Evolutionary conservation across 2,888 invertebrate species (phyloP).

Genomic region (Leucophora obtusa): DNA sequence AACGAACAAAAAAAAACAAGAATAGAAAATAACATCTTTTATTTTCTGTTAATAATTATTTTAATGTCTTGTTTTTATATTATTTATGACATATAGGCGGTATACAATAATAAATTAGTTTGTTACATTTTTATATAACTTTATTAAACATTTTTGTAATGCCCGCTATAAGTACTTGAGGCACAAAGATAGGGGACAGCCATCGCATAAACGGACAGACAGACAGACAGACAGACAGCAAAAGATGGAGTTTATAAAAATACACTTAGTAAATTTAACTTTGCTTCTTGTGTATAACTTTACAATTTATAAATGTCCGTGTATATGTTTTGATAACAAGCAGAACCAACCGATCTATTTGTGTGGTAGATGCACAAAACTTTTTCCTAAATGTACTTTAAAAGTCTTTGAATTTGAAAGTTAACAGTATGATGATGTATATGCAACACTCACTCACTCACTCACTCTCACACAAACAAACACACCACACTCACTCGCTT

Average conservation of each 20-base stretch:
- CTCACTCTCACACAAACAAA: too few relatives aligned
- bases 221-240: background rate
- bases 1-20: too few relatives aligned
- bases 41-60: constrained; percentile 60
- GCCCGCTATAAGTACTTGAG: background rate
- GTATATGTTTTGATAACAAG: constrained; percentile 22
- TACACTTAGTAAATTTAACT: constrained; percentile 55
- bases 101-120: constrained; percentile 50
- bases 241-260: constrained; percentile 48
- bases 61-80: constrained; percentile 56
- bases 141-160: constrained; percentile 26
- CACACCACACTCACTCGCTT: background rate
- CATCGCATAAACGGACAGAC: background rate
- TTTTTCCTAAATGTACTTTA: constrained; percentile 57
- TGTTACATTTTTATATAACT: constrained; percentile 32
- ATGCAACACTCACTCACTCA: background rate
- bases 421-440: constrained; percentile 50
- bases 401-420: constrained; percentile 60
- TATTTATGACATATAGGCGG: constrained; percentile 60
- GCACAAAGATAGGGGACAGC: background rate
- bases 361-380: constrained; percentile 45
- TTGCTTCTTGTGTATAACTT: constrained; percentile 53
- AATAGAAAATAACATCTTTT: constrained; percentile 17
- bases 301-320: constrained; percentile 43
- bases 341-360: constrained; percentile 49